phyloP scores from a whole-genome alignment of 2,797 vertebrate genomes.

The Oreortyx pictus region DNA sequence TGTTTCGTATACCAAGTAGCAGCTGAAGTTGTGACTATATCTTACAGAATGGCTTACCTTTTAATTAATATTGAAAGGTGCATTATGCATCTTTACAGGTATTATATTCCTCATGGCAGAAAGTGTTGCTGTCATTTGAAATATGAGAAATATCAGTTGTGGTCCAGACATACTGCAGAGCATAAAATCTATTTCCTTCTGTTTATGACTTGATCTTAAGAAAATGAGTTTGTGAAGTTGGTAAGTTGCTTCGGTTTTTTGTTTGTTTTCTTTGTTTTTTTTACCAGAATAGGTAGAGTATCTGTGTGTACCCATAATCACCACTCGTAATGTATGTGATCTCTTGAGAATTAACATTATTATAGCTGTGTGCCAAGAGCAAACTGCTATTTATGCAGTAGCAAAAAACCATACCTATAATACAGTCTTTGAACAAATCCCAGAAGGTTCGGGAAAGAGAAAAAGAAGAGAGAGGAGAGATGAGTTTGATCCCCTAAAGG shows the following conservation, averaged over 20 bases:
- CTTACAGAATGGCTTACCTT: background rate
- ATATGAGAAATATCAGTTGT: background rate
- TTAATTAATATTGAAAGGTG: background rate
- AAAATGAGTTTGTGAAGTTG: background rate
- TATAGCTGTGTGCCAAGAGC: background rate
- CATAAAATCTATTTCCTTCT: background rate
- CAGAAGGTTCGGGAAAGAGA: background rate
- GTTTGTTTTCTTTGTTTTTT: background rate
- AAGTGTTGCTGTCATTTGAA: background rate
- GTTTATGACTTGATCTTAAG: background rate
- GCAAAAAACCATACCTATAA: background rate
- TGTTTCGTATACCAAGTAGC: accelerated
- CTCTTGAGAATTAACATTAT: constrained; percentile 3
- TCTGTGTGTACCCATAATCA: background rate
- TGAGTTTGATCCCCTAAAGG: background rate
- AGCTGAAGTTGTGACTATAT: background rate
- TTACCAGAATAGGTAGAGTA: background rate
- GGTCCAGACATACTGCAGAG: background rate
- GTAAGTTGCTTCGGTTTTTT: background rate
- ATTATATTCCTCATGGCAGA: background rate
- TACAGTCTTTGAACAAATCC: background rate
- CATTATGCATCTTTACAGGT: background rate
- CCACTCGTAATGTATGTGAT: background rate
- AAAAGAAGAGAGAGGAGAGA: background rate
- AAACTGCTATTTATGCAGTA: background rate